Base-by-base conservation (phyloP, 2,888 invertebrate species). In the Amiota minor region DNA sequence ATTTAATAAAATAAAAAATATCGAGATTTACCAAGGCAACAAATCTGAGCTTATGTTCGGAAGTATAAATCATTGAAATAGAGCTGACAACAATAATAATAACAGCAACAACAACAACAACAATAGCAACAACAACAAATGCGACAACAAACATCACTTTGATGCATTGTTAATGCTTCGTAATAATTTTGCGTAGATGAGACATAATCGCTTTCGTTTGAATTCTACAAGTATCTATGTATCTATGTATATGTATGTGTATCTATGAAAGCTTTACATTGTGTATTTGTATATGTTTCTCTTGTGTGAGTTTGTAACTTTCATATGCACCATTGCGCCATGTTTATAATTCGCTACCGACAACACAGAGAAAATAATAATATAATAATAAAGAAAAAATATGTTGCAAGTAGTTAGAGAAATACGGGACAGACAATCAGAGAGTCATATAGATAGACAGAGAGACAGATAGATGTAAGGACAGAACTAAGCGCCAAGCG, bases 161-260 rank as follows among this genome's bases (percentile, higher is more conserved):
- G 67, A 68, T 68, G 53, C 18, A 68, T 68, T 68, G 67, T 68
- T 68, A 68, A 53, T 12, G 20, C 50, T 68, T 68, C 46, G 50
- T 53, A 68, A 68, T 68, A 68, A 68, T 53, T 53, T 68, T 49
- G 47, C 20, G 16, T 50, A 50, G 67, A 68, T 68, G 67, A 53
- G 53, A 53, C 49, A 47, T 67, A 49, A 64, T 67, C 65, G 45
- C 49, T 67, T 59, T 49, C 18, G 49, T 46, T 64, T 64, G 64
- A 46, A 65, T 20, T 23, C 53, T 35, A 3, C 2, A 1, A 23
- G 23, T 23, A 35, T 35, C 4, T 35, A 53, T 12, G n/a, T 6
- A n/a, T n/a, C 2, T 35, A 35, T 35, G 35, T 35, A 2, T 35
- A 6, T 35, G 35, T 35, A 23, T 3, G 3, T 23, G 35, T 35